Evolutionary conservation across 23 tunicate species (phyloP).

Genomic region (Clavelina lepadiformis): DNA sequence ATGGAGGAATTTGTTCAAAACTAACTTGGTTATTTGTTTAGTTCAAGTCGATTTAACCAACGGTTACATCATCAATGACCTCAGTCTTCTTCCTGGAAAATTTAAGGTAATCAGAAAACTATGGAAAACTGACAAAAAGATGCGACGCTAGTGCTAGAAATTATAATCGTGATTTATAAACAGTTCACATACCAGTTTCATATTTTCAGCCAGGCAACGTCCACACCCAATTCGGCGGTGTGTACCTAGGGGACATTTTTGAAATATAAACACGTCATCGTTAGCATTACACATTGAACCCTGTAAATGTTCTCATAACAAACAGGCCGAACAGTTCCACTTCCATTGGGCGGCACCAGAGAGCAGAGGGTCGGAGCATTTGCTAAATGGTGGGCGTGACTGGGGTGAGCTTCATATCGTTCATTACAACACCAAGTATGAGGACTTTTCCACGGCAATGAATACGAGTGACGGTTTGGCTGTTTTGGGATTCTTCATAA

Average conservation of each 20-base stretch:
- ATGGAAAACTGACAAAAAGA: no score
- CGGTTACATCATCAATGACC: conserved; percentile 9
- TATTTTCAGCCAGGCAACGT: no score
- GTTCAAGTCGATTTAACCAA: conserved; percentile 14
- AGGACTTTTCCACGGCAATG: conserved; percentile 15
- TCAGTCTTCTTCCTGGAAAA: neutral
- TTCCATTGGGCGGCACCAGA: conserved; percentile 40
- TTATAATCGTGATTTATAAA: no score
- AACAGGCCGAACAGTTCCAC: conserved; percentile 60
- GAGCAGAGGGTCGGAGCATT: conserved; percentile 57
- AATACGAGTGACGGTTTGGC: conserved; percentile 44
- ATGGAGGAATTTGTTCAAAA: no score
- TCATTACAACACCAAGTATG: conserved; percentile 53
- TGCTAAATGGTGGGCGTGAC: conserved; percentile 19
- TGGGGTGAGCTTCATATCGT: conserved; percentile 70
- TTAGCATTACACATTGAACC: no score
- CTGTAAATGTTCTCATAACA: no score
- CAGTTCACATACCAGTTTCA: no score
- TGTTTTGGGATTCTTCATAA: conserved; percentile 52
- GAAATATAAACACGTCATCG: no score
- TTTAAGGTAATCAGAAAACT: conserved; percentile 27
- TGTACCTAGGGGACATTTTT: no score
- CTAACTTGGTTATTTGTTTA: conserved; percentile 8
- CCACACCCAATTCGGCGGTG: no score
- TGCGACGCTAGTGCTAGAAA: no score